phyloP scores from a whole-genome alignment of 2,797 vertebrate species.

The Cheirogaleus major region DNA sequence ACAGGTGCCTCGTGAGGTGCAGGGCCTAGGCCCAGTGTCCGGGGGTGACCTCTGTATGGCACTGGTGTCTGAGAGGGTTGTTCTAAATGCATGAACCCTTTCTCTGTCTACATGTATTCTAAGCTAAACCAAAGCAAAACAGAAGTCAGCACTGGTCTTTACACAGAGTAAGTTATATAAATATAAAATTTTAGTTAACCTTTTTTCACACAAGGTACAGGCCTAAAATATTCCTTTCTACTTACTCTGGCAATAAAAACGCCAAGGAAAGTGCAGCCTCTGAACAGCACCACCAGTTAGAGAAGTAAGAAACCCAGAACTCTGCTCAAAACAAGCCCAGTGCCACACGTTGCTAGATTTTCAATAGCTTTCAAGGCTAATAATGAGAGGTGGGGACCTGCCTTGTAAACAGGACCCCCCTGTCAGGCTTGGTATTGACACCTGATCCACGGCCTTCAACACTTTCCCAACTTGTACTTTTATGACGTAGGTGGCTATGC shows the following conservation, averaged over 20 bases:
- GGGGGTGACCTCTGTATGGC: neutral
- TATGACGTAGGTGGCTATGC: neutral
- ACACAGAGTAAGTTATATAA: neutral
- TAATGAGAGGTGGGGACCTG: accelerated
- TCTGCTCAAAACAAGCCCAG: accelerated
- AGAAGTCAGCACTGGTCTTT: neutral
- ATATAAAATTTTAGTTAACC: neutral
- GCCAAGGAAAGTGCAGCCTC: neutral
- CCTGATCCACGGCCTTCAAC: neutral
- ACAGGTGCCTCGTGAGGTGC: accelerated
- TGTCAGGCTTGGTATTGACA: accelerated
- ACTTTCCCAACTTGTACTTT: neutral
- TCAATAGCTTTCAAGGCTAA: neutral
- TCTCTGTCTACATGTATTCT: neutral
- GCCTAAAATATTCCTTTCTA: neutral
- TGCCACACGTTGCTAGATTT: neutral
- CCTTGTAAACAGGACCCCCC: too few relatives aligned
- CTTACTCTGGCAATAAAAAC: neutral
- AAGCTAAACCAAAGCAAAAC: neutral
- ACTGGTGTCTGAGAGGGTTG: neutral
- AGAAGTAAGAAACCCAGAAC: accelerated
- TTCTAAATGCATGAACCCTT: neutral
- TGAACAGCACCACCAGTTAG: neutral
- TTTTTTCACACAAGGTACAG: neutral
- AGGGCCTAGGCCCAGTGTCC: neutral